A percentile compares a stretch with the other conserved stretches of the same genome.
These are phyloP conservation scores for Rhopalosiphum padi DNA, from an alignment of 1,140 invertebrate species.

Conservation along the genomic window DNA sequence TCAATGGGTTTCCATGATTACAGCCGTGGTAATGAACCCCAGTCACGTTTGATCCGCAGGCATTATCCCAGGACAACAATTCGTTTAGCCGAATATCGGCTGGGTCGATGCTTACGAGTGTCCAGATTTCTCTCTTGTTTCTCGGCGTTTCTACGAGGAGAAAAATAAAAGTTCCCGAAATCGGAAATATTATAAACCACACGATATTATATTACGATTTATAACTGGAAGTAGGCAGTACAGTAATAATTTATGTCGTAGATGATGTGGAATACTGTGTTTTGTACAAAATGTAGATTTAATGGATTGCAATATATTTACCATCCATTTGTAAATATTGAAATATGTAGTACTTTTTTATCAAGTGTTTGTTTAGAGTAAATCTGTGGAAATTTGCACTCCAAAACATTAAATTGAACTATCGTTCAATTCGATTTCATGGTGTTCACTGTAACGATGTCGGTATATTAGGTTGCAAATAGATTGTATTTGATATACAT, in stretches of 20 bases:
- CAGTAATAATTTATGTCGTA: background rate
- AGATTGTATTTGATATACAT: background rate
- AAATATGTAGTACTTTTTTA: background rate
- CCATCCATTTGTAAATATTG: background rate
- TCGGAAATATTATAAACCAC: background rate
- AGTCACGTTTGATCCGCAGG: conserved; percentile 42
- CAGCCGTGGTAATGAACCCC: conserved; percentile 12
- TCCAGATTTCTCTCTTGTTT: background rate
- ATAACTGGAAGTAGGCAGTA: background rate
- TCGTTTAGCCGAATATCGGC: conserved; percentile 33
- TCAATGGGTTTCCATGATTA: conserved; percentile 46
- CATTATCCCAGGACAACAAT: conserved; percentile 43
- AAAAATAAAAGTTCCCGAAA: background rate
- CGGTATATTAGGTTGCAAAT: background rate
- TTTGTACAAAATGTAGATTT: background rate
- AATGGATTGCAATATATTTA: background rate
- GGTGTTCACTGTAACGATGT: background rate
- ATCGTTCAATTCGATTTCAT: conserved; percentile 7
- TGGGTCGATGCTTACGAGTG: background rate
- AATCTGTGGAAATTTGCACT: background rate
- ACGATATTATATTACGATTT: background rate
- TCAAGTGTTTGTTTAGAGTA: background rate
- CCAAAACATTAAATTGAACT: background rate
- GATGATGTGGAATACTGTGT: background rate
- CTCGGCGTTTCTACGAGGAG: too few relatives aligned